These are phyloP conservation scores for Lates japonicus DNA, from an alignment of 2,797 vertebrate genomes.

Conservation along the genomic window DNA sequence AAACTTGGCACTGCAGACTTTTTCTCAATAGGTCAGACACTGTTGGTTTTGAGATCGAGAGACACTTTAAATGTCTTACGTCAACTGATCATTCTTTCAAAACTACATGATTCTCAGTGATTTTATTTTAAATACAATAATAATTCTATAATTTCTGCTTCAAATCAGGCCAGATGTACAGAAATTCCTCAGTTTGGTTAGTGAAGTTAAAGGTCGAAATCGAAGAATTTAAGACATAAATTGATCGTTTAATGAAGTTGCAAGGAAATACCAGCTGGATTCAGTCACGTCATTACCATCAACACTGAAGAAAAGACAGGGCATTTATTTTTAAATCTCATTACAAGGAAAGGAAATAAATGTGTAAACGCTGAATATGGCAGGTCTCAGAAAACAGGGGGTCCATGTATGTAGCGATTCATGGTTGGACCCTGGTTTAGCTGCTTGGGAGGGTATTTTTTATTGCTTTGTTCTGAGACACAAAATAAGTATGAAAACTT, in stretches of 20 bases:
- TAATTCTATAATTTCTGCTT: slow-evolving; percentile 2
- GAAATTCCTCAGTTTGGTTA: slow-evolving; percentile 16
- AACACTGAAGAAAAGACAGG: not conserved
- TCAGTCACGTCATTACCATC: not conserved
- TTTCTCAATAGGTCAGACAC: slow-evolving; percentile 8
- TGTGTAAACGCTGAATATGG: not conserved
- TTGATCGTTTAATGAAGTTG: not conserved
- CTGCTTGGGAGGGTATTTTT: not conserved
- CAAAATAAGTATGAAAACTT: too few relatives aligned
- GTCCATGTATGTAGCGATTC: not conserved
- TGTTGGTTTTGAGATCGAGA: slow-evolving; percentile 39
- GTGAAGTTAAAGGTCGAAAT: slow-evolving; percentile 38
- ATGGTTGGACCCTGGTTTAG: not conserved
- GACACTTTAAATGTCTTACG: slow-evolving; percentile 7
- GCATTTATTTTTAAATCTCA: not conserved
- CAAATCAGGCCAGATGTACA: slow-evolving; percentile 27
- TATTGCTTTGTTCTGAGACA: not conserved
- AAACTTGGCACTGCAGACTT: slow-evolving; percentile 40
- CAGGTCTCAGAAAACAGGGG: not conserved
- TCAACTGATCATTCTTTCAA: slow-evolving; percentile 16
- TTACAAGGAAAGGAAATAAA: too few relatives aligned
- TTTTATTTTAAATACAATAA: slow-evolving; percentile 22
- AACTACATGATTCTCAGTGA: slow-evolving; percentile 20
- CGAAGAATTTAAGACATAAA: slow-evolving; percentile 11
- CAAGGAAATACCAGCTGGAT: not conserved